Conservation (phyloP, 2,797 vertebrate species). For the Epinephelus malabaricus region DNA sequence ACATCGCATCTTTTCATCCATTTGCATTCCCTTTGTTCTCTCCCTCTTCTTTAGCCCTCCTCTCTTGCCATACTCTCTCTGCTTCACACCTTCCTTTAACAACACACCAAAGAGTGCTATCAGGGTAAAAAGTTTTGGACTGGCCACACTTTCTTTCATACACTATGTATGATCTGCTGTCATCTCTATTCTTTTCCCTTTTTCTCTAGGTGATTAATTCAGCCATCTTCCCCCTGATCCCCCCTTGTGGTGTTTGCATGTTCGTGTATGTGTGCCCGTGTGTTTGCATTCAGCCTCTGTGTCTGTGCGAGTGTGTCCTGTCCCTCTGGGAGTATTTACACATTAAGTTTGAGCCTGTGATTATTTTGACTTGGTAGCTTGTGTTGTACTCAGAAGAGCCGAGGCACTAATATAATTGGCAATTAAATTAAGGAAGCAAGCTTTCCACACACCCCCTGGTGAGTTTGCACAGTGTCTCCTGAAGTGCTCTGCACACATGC, state of each 20-base stretch:
- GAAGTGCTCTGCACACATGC: slow-evolving; percentile 67
- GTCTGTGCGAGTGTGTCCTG: slow-evolving; percentile 41
- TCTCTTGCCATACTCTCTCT: slow-evolving; percentile 38
- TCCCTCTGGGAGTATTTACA: slow-evolving; percentile 80
- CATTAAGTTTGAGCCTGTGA: slow-evolving; percentile 80
- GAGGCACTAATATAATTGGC: slow-evolving; percentile 82
- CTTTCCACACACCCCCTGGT: slow-evolving; percentile 67
- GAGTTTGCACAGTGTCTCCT: slow-evolving; percentile 75
- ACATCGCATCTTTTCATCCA: slow-evolving; percentile 72
- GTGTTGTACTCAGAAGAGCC: slow-evolving; percentile 71
- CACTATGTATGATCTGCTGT: slow-evolving; percentile 21
- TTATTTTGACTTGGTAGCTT: slow-evolving; percentile 80
- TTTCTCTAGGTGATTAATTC: slow-evolving; percentile 27
- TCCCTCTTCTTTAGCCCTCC: slow-evolving; percentile 16
- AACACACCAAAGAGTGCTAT: slow-evolving; percentile 43
- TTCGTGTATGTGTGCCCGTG: slow-evolving; percentile 13
- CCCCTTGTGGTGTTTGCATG: slow-evolving; percentile 17
- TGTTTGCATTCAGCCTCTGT: slow-evolving; percentile 47
- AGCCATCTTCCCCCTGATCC: slow-evolving; percentile 6
- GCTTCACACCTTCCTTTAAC: slow-evolving; percentile 40
- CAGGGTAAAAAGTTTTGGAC: slow-evolving; percentile 55
- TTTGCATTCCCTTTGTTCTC: slow-evolving; percentile 84
- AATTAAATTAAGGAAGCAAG: slow-evolving; percentile 82
- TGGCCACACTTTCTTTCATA: slow-evolving; percentile 37
- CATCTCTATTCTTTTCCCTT: background rate